Conservation (phyloP, 2,888 invertebrate genomes). For the Caenorhabditis sinica region DNA sequence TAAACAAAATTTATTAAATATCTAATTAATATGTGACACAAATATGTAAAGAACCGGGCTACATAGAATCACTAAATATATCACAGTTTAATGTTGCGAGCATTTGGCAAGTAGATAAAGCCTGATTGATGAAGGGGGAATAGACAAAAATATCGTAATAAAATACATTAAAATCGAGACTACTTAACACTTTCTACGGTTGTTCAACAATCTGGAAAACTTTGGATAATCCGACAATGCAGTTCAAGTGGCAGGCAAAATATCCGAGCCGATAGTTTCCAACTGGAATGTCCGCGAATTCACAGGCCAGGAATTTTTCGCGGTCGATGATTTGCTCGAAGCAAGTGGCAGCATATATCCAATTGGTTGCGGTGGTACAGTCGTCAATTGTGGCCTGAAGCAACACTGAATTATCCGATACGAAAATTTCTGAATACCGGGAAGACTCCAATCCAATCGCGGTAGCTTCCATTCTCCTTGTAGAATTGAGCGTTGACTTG, state of each 20-base stretch:
- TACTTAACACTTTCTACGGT: slow-evolving; percentile 14
- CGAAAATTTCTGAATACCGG: slow-evolving; percentile 53
- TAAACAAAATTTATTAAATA: slow-evolving; percentile 6
- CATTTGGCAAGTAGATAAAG: slow-evolving; percentile 39
- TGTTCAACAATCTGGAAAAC: slow-evolving; percentile 66
- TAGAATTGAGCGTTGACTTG: slow-evolving; percentile 69
- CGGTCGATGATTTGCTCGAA: slow-evolving; percentile 65
- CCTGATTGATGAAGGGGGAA: slow-evolving; percentile 3
- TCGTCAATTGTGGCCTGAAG: slow-evolving; percentile 68
- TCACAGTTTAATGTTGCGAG: slow-evolving; percentile 41
- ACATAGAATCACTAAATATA: background rate
- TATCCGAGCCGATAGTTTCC: slow-evolving; percentile 79
- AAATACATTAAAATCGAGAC: background rate
- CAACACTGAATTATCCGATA: background rate
- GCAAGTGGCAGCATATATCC: slow-evolving; percentile 71
- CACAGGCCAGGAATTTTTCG: slow-evolving; percentile 65
- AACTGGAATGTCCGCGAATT: slow-evolving; percentile 73
- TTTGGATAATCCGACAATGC: slow-evolving; percentile 72
- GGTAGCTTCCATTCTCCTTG: slow-evolving; percentile 74
- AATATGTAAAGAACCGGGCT: slow-evolving; percentile 5
- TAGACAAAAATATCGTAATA: background rate
- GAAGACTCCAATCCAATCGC: slow-evolving; percentile 79
- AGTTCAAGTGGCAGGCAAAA: slow-evolving; percentile 65
- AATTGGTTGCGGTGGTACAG: slow-evolving; percentile 65
- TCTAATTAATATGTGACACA: slow-evolving; percentile 6